Percentiles rank a stretch among this genome's conserved stretches.
Evolutionary conservation across 2,797 vertebrate genomes (phyloP).

Genomic region (Hydrolagus colliei): DNA sequence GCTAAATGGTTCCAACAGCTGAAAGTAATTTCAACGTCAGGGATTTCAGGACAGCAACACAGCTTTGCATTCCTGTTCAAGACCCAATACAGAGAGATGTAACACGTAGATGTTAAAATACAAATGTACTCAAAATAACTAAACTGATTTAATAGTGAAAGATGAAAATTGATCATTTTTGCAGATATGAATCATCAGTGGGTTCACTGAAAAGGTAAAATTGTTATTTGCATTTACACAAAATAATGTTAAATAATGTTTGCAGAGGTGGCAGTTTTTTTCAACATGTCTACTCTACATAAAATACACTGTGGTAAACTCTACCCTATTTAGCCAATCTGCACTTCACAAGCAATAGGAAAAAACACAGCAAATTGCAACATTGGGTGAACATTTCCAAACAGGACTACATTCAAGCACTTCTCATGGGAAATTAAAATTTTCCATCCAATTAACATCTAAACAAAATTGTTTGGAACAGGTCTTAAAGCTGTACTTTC

Average conservation of each 20-base stretch:
- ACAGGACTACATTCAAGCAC: background rate
- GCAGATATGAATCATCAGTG: background rate
- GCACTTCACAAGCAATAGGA: background rate
- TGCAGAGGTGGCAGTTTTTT: background rate
- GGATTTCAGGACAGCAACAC: too few relatives aligned
- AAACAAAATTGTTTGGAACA: background rate
- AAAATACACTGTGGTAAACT: background rate
- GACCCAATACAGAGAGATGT: background rate
- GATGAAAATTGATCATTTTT: background rate
- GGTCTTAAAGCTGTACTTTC: background rate
- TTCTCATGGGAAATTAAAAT: background rate
- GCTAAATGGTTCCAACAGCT: too few relatives aligned
- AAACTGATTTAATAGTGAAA: background rate
- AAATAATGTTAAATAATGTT: background rate
- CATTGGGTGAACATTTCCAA: background rate
- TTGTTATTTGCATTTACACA: too few relatives aligned
- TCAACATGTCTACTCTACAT: background rate
- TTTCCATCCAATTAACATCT: background rate
- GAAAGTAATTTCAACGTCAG: too few relatives aligned
- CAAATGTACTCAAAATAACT: background rate
- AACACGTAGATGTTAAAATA: background rate
- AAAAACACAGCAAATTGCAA: slow-evolving; percentile 34
- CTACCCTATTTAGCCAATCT: background rate
- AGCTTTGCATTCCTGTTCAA: background rate
- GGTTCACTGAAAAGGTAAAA: background rate